Conservation (phyloP, 2,113 vertebrate genomes). For the Talpa occidentalis region DNA sequence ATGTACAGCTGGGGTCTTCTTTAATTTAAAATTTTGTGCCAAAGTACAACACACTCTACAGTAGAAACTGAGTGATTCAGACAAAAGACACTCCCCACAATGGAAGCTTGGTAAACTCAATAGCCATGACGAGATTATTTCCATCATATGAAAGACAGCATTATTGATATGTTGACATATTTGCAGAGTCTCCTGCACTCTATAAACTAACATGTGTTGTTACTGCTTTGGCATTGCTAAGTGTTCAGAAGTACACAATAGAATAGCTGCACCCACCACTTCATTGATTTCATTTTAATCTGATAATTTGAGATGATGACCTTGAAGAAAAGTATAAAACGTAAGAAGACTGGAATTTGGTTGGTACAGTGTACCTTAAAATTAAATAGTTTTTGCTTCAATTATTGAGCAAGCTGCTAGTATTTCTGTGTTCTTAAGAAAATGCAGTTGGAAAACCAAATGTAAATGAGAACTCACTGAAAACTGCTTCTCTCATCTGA, state of each 20-base stretch:
- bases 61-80: too few relatives aligned
- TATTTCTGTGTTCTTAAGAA: constrained; percentile 35
- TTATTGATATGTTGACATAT: background rate
- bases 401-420: background rate
- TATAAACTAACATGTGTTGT: background rate
- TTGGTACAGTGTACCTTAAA: constrained; percentile 37
- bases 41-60: background rate
- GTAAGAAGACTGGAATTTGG: background rate
- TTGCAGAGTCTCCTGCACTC: background rate
- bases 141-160: background rate
- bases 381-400: constrained; percentile 36
- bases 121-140: background rate
- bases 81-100: background rate
- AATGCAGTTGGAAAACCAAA: constrained; percentile 70
- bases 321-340: constrained; percentile 2
- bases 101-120: background rate
- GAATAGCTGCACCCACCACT: background rate
- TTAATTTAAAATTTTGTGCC: background rate
- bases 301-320: background rate
- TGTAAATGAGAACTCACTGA: constrained; percentile 71
- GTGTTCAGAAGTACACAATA: background rate
- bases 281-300: background rate
- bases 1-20: background rate
- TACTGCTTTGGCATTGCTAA: background rate
- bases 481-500: constrained; percentile 71